These are phyloP conservation scores for Odontomyia ornata DNA, from an alignment of 2,888 invertebrate species.

Conservation along the genomic window DNA sequence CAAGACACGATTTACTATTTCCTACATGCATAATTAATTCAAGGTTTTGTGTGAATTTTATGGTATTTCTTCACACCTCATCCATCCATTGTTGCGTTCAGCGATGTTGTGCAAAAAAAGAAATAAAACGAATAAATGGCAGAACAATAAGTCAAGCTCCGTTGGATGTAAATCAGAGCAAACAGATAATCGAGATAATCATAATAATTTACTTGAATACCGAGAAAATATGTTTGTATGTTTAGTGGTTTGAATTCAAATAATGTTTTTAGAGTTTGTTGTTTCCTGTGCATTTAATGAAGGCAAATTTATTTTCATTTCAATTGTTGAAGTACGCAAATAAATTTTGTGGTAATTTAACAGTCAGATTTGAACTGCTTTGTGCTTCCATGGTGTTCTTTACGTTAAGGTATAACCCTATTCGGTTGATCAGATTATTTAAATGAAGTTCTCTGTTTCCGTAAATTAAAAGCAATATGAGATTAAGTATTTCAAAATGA, in stretches of 20 bases:
- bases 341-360: too few relatives aligned
- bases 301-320: too few relatives aligned
- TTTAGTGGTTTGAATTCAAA: neutral
- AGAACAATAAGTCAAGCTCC: constrained; percentile 13
- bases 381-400: too few relatives aligned
- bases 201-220: constrained; percentile 9
- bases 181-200: constrained; percentile 23
- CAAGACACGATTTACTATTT: constrained; percentile 5
- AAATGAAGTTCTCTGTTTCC: too few relatives aligned
- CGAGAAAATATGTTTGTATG: neutral
- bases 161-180: constrained; percentile 31
- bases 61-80: constrained; percentile 2
- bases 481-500: too few relatives aligned
- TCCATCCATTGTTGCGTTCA: neutral
- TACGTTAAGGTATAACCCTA: too few relatives aligned
- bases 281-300: neutral
- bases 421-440: too few relatives aligned
- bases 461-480: too few relatives aligned
- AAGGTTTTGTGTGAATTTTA: constrained; percentile 33
- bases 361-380: too few relatives aligned
- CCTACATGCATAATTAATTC: constrained; percentile 35
- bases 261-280: neutral
- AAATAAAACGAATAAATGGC: neutral
- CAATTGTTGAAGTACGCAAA: too few relatives aligned
- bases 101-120: constrained; percentile 8